phyloP scores from a whole-genome alignment of 2,797 vertebrate species.

The Emydoidea blandingii region DNA sequence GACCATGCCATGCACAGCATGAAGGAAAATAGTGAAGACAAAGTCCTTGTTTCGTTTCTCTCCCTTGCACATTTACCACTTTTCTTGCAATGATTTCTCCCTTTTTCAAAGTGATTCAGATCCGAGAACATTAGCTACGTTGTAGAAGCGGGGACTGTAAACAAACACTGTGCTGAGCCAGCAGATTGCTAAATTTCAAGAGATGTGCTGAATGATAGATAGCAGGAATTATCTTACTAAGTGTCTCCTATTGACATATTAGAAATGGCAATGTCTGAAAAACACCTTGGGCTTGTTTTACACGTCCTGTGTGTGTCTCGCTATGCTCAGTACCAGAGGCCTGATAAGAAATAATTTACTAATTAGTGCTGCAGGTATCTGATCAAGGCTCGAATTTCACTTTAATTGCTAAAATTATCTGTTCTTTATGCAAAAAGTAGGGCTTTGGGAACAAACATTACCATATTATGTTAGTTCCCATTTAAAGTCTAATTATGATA shows the following conservation, averaged over 20 bases:
- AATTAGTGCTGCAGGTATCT: neutral
- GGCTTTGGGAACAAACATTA: fast-evolving
- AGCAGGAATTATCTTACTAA: neutral
- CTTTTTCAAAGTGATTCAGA: neutral
- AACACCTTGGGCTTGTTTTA: neutral
- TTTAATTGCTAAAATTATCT: neutral
- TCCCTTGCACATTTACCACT: neutral
- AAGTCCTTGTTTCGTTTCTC: neutral
- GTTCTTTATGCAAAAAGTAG: neutral
- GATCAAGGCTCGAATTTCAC: neutral
- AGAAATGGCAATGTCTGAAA: neutral
- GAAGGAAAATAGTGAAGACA: neutral
- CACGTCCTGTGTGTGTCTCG: fast-evolving
- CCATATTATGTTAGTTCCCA: neutral
- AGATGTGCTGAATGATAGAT: neutral
- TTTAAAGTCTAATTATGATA: neutral
- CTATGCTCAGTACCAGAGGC: neutral
- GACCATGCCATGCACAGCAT: neutral
- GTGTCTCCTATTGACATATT: neutral
- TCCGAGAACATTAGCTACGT: neutral
- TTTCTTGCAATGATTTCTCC: neutral
- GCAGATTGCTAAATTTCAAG: neutral
- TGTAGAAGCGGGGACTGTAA: neutral
- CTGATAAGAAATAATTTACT: neutral
- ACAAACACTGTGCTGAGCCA: constrained; percentile 11